A percentile compares a stretch with the other conserved stretches of the same genome.
Evolutionary conservation across 1,140 invertebrate genomes (phyloP).

Genomic region (Panagrolaimus sp.): DNA sequence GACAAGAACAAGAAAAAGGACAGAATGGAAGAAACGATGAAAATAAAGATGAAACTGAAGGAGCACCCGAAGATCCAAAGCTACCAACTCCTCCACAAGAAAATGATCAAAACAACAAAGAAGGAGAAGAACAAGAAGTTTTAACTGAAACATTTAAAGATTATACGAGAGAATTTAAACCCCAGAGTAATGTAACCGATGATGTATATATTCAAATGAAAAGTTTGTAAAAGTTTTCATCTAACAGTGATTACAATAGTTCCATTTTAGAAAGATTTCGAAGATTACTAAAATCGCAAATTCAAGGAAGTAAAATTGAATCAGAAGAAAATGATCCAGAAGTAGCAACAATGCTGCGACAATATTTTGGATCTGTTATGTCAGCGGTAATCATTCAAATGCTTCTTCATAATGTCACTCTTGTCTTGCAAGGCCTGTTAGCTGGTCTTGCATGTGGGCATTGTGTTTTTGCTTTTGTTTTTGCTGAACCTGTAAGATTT

Average conservation of each 20-base stretch:
- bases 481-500: background rate
- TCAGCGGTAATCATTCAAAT: constrained; percentile 8
- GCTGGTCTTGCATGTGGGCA: background rate
- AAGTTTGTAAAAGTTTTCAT: background rate
- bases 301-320: background rate
- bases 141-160: background rate
- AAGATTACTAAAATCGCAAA: background rate
- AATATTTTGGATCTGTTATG: constrained; percentile 1
- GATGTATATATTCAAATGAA: constrained; percentile 11
- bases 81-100: background rate
- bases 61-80: background rate
- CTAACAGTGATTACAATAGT: no score
- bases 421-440: constrained; percentile 4
- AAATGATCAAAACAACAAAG: background rate
- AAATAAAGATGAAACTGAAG: background rate
- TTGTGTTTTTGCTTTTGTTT: constrained; percentile 8
- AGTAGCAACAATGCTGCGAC: background rate
- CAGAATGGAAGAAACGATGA: background rate
- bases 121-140: background rate
- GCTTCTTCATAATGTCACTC: constrained; percentile 1
- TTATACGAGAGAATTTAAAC: constrained; percentile 1
- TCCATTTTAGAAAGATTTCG: background rate
- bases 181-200: background rate
- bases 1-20: background rate
- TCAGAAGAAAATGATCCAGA: background rate